Evolutionary conservation across 2,888 invertebrate genomes (phyloP).

Genomic region (Mystacides longicornis): DNA sequence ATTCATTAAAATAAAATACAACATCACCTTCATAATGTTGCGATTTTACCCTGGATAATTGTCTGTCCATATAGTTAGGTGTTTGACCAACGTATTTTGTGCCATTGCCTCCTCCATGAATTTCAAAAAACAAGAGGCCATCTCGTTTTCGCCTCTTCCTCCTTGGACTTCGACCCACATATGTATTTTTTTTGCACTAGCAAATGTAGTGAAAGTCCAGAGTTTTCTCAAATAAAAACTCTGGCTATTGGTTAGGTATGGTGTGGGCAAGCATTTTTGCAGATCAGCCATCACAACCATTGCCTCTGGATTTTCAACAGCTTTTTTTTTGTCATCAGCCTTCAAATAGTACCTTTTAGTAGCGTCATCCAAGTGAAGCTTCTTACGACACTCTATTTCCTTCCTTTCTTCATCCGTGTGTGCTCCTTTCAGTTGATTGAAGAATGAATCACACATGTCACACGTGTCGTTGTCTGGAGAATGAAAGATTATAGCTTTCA

Average conservation of each 20-base stretch:
- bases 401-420: constrained; percentile 7
- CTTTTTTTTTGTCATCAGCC: background rate
- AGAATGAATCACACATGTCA: constrained; percentile 12
- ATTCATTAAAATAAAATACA: background rate
- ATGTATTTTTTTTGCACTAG: constrained; percentile 3
- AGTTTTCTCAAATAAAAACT: constrained; percentile 7
- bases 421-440: constrained; percentile 8
- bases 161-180: constrained; percentile 6
- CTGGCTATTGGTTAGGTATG: constrained; percentile 10
- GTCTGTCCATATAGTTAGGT: constrained; percentile 7
- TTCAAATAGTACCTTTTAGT: constrained; percentile 3
- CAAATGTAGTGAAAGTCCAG: background rate
- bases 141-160: constrained; percentile 1
- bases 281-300: background rate
- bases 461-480: constrained; percentile 11
- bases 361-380: constrained; percentile 1
- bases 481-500: constrained; percentile 3
- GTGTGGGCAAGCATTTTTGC: constrained; percentile 9
- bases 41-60: constrained; percentile 4
- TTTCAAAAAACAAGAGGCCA: constrained; percentile 5
- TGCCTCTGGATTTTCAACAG: background rate
- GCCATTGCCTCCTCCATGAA: background rate
- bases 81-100: background rate
- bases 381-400: background rate
- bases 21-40: constrained; percentile 5